Conservation (phyloP, 2,888 invertebrate genomes). For the Caenorhabditis doughertyi region DNA sequence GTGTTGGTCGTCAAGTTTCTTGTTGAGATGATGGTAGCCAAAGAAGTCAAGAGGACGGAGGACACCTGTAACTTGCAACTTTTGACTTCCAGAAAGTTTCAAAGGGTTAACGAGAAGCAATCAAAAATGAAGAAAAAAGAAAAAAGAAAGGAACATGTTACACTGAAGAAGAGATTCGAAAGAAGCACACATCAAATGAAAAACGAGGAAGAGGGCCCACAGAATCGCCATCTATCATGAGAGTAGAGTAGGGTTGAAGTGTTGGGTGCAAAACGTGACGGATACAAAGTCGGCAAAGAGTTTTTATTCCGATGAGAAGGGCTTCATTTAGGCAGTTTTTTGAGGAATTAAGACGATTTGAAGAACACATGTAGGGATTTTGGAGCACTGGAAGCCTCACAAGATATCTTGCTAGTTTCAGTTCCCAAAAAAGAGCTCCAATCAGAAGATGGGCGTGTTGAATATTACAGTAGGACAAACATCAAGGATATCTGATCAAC, state of each 20-base stretch:
- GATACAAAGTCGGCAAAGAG: constrained; percentile 1
- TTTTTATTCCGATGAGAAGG: constrained; percentile 2
- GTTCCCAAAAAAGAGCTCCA: not conserved
- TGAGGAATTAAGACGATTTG: not conserved
- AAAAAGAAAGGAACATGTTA: constrained; percentile 37
- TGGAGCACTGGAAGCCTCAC: not conserved
- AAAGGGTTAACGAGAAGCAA: not conserved
- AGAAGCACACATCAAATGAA: constrained; percentile 43
- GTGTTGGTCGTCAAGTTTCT: no score
- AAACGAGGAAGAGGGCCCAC: constrained; percentile 17
- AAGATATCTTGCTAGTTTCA: not conserved
- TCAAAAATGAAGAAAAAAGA: constrained; percentile 16
- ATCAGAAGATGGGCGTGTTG: not conserved
- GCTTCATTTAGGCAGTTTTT: not conserved
- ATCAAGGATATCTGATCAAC: not conserved
- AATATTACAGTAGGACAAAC: not conserved
- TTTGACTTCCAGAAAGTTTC: constrained; percentile 5
- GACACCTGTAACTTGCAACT: constrained; percentile 9
- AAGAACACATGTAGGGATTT: constrained; percentile 16
- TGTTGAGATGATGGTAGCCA: not conserved
- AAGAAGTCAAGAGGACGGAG: not conserved
- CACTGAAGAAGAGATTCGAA: constrained; percentile 20
- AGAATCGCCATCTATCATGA: not conserved
- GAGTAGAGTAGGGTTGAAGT: constrained; percentile 18
- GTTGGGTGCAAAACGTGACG: constrained; percentile 43